phyloP scores from a whole-genome alignment of 2,113 vertebrate genomes.

The Notothenia coriiceps region DNA sequence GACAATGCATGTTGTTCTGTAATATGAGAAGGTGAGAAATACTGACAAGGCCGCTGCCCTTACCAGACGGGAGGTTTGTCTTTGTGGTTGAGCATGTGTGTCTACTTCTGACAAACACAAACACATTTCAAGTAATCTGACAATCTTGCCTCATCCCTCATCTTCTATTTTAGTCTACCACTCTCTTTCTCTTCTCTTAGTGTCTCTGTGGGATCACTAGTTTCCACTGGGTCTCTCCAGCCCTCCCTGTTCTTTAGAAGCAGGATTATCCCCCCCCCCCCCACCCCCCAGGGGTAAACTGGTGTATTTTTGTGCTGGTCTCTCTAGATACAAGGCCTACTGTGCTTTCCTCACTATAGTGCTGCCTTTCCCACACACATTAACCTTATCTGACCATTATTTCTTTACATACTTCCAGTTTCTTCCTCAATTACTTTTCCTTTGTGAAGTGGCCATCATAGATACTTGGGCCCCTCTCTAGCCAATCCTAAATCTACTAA shows the following conservation, averaged over 20 bases:
- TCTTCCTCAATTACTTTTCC: constrained; percentile 27
- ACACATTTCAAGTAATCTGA: constrained; percentile 38
- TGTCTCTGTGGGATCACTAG: constrained; percentile 60
- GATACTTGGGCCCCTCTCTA: constrained; percentile 14
- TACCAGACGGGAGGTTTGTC: not conserved
- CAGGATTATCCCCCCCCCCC: constrained; percentile 72
- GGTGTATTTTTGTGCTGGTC: constrained; percentile 79
- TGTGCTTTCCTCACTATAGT: constrained; percentile 36
- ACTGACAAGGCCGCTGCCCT: constrained; percentile 11
- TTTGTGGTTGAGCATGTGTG: constrained; percentile 9
- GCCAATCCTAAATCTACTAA: constrained; percentile 17
- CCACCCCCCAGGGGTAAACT: constrained; percentile 47
- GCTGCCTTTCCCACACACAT: constrained; percentile 44
- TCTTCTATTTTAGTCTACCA: constrained; percentile 66
- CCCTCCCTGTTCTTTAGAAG: constrained; percentile 68
- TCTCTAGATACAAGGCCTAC: constrained; percentile 64
- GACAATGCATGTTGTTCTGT: constrained; percentile 59
- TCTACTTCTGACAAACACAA: constrained; percentile 20
- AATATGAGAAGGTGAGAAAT: constrained; percentile 68
- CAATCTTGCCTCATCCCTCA: constrained; percentile 41
- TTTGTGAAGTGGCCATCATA: constrained; percentile 14
- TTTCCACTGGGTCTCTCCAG: constrained; percentile 66
- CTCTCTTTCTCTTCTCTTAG: constrained; percentile 33
- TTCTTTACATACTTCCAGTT: constrained; percentile 43
- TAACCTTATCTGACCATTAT: constrained; percentile 40